Conservation (phyloP, 2,797 vertebrate genomes). For the Lepidocolaptes lacrymiger region DNA sequence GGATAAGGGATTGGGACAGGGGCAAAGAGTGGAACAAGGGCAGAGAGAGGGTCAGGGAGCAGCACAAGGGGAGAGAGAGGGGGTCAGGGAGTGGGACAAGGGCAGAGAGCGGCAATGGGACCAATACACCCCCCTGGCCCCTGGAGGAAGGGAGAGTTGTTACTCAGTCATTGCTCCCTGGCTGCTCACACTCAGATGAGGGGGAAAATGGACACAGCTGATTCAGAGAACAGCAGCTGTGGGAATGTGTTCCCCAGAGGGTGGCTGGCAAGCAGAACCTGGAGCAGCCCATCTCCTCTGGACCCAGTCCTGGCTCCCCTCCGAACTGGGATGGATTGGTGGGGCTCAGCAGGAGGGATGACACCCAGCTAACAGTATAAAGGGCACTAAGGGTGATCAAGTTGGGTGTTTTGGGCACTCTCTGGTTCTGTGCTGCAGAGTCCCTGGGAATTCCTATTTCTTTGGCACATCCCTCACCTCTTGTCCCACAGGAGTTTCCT, state of each 20-base stretch:
- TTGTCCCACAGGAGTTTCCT: not conserved
- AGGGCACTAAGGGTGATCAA: rapidly evolving
- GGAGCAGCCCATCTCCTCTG: not conserved
- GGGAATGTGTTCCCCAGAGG: not conserved
- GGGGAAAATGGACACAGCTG: not conserved
- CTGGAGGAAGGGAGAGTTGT: not conserved
- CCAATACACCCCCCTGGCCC: too few species aligned
- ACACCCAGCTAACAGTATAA: rapidly evolving
- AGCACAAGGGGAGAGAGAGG: too few species aligned
- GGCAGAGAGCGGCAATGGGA: too few species aligned
- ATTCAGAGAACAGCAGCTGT: not conserved
- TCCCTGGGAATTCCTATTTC: not conserved
- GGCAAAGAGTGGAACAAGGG: too few species aligned
- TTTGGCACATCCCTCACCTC: not conserved
- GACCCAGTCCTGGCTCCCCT: not conserved
- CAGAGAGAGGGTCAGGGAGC: too few species aligned
- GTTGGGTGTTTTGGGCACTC: not conserved
- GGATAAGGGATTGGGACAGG: too few species aligned
- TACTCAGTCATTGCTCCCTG: not conserved
- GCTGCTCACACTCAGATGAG: not conserved
- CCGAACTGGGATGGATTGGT: rapidly evolving
- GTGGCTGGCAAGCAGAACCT: not conserved
- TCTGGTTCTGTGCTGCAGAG: not conserved
- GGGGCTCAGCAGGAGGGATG: not conserved
- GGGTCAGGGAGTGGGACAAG: too few species aligned